phyloP scores from a whole-genome alignment of 2,113 vertebrate genomes.

The Callopanchax toddi region DNA sequence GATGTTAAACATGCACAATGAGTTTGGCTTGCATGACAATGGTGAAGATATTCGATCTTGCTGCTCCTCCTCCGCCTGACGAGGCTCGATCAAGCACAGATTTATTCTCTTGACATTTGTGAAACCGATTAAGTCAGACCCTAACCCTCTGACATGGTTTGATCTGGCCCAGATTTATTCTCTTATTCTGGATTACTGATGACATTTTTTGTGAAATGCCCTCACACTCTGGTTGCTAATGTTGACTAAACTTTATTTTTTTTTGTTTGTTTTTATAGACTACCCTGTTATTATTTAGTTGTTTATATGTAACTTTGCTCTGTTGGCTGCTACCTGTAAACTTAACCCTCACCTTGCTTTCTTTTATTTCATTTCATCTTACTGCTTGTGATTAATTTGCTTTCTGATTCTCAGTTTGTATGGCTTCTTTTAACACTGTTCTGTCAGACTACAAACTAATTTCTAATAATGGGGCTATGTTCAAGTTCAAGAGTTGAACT shows the following conservation, averaged over 20 bases:
- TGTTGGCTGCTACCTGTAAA: background rate
- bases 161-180: background rate
- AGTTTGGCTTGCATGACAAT: background rate
- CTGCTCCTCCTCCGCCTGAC: no score
- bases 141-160: background rate
- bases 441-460: background rate
- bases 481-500: background rate
- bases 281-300: background rate
- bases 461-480: background rate
- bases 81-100: no score
- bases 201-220: background rate
- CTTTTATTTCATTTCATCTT: background rate
- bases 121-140: background rate
- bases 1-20: background rate
- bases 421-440: conserved; percentile 24
- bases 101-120: background rate
- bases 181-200: background rate
- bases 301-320: background rate
- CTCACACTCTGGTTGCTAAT: background rate
- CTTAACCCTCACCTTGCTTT: background rate
- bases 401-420: conserved; percentile 20
- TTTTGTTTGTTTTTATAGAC: background rate
- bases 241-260: background rate
- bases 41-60: no score
- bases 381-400: conserved; percentile 11